A percentile compares a stretch with the other conserved stretches of the same genome.
Evolutionary conservation across 2,797 vertebrate genomes (phyloP).

Genomic region (Lagorchestes hirsutus): DNA sequence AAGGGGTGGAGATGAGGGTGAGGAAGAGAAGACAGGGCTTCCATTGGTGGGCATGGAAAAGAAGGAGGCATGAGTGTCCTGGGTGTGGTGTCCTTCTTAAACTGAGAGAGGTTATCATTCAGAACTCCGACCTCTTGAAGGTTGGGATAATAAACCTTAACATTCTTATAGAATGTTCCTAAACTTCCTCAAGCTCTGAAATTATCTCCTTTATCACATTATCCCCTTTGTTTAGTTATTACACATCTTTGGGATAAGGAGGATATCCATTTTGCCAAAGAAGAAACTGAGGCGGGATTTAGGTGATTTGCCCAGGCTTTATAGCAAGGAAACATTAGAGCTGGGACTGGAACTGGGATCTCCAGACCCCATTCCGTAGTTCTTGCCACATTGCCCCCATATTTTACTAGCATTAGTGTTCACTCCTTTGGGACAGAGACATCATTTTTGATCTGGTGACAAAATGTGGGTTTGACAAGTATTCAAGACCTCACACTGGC

Average conservation of each 20-base stretch:
- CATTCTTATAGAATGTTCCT: neutral
- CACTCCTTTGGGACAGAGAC: neutral
- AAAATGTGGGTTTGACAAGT: neutral
- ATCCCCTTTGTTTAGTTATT: neutral
- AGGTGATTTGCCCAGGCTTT: neutral
- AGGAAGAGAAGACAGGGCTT: neutral
- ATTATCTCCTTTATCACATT: no score
- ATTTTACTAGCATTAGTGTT: neutral
- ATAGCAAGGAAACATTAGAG: neutral
- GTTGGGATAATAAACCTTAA: neutral
- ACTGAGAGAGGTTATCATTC: neutral
- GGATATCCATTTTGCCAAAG: no score
- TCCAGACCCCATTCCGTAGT: neutral
- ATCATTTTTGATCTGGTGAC: neutral
- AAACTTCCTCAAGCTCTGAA: no score
- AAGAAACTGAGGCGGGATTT: neutral
- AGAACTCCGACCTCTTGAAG: neutral
- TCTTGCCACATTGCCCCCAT: neutral
- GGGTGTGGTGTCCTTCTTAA: neutral
- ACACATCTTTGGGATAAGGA: neutral
- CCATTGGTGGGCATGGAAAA: neutral
- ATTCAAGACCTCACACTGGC: neutral
- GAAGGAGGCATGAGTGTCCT: neutral
- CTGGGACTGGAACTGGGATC: neutral
- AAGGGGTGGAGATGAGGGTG: neutral